Conservation (phyloP, 2,113 vertebrate species). For the Podarcis muralis region DNA sequence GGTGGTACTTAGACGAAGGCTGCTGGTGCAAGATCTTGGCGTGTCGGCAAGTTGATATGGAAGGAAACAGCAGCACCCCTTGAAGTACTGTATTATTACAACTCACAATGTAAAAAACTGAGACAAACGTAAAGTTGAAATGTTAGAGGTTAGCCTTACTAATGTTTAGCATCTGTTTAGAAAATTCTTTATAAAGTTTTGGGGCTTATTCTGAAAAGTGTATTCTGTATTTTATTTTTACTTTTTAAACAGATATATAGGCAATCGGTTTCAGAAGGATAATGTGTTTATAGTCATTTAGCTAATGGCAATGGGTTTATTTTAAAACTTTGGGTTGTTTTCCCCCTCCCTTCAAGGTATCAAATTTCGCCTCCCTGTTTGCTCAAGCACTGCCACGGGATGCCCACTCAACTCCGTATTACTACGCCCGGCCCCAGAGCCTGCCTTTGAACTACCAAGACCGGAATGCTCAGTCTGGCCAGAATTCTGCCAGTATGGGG, state of each 20-base stretch:
- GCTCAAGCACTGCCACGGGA: constrained; percentile 93
- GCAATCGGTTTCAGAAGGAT: not conserved
- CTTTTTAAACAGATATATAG: not conserved
- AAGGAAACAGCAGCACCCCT: not conserved
- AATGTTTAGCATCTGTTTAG: not conserved
- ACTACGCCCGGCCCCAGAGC: constrained; percentile 91
- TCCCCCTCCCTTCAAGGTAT: constrained; percentile 77
- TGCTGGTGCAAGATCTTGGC: not conserved
- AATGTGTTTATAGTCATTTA: not conserved
- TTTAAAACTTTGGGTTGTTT: not conserved
- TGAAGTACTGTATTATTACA: not conserved
- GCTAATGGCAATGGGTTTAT: too few species aligned
- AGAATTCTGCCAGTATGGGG: constrained; percentile 83
- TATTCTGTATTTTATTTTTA: not conserved
- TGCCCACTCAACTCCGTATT: constrained; percentile 95
- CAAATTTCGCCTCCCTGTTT: constrained; percentile 87
- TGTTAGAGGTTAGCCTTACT: not conserved
- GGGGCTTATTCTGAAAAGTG: not conserved
- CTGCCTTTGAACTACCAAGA: constrained; percentile 90
- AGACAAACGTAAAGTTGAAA: not conserved
- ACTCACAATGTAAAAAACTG: not conserved
- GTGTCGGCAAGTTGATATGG: not conserved
- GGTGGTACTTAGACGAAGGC: not conserved
- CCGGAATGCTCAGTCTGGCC: constrained; percentile 76
- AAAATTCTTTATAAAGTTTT: not conserved